Base-by-base conservation (phyloP, 2,797 vertebrate species). In the Neomorphus geoffroyi region DNA sequence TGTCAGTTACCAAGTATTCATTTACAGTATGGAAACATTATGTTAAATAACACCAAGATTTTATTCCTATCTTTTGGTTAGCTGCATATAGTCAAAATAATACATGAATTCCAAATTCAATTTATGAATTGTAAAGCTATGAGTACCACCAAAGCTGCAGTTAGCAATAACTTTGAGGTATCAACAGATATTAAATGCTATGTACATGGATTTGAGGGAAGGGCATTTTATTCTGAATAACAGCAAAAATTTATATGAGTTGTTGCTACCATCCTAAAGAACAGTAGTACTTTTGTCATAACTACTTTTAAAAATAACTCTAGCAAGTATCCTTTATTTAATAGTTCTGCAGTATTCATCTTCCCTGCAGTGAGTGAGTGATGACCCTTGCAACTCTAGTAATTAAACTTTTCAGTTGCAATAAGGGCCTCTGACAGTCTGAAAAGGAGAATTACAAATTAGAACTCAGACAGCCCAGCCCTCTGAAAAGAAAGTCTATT, bases 391-490 rank as follows among this genome's bases (percentile, higher is more conserved):
- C 5, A 88, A 91, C 78, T 61, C 21, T 33, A 85, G 74, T 93
- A 96, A 97, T 97, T 96, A 97, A 97, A 88, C 61, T 75, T 86
- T 74, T 93, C 89, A 89, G 43, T 87, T 58, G 46, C 43, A 88
- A 48, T 93, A 88, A 96, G 24, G 45, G 41, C 39, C 48, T 74
- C 61, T 96, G 91, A 91, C 64, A 90, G 43, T 93, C 83, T 95
- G 41, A 73, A 85, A 96, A 94, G 45, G 53, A 92, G 88, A 96
- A 77, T 81, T 96, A 81, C 53, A 92, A 90, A 95, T 83, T 91
- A 90, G 48, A 92, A 83, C 30, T 86, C 65, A 95, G 81, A 87
- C 51, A 70, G 91, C 46, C 17, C 50, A 80, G 46, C 43, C 71
- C 65, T 66, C 48, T 90, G 58, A 88, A 84, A 54, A 81, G 43